Evolutionary conservation across 2,888 invertebrate species (phyloP), one percentile per base, ranked within the genome.

Genomic region (Metallyticus violacea): DNA sequence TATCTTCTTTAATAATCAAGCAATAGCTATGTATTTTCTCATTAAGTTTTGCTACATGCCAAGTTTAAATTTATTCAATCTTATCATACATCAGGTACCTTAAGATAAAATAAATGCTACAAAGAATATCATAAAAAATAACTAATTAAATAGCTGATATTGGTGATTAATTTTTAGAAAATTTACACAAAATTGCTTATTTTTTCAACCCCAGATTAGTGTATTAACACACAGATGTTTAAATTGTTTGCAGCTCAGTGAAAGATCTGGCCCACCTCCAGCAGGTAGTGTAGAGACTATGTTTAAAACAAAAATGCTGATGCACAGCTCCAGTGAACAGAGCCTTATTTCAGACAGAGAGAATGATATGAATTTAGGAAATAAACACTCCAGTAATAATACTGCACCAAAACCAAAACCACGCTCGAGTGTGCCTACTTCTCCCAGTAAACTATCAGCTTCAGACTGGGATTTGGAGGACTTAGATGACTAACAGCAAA

Each of bases 271-370:
- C 40, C 91, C 91, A 80, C 92, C 92, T 9, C 92, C 92, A 7
- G 89, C 88, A 3, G 91, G 91, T 29, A 90, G 91, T 0, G 88
- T 91, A 28, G 91, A 91, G 88, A 89, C 91, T 26, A 91, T 91
- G 89, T 91, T 91, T 26, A 77, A 62, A 30, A 26, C 81, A 2
- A 25, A 6, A 27, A n/a, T n/a, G n/a, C 9, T 27, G 27, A 9
- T 62, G 15, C 40, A 62, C 22, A 22, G 40, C 2, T 62, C 40
- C 40, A 62, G 82, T 27, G 15, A 29, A 29, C 26, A n/a, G 26
- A 81, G 81, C 28, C 30, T 26, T 29, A 6, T 40, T 22, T 81
- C 81, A 26, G 81, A 81, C 25, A 78, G 7, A 6, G 81, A 80
- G 28, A 80, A 85, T 62, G 27, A 77, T 15, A 85, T 77, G 29